Base-by-base conservation (phyloP, 1,140 invertebrate genomes). In the Megalonaias nervosa region DNA sequence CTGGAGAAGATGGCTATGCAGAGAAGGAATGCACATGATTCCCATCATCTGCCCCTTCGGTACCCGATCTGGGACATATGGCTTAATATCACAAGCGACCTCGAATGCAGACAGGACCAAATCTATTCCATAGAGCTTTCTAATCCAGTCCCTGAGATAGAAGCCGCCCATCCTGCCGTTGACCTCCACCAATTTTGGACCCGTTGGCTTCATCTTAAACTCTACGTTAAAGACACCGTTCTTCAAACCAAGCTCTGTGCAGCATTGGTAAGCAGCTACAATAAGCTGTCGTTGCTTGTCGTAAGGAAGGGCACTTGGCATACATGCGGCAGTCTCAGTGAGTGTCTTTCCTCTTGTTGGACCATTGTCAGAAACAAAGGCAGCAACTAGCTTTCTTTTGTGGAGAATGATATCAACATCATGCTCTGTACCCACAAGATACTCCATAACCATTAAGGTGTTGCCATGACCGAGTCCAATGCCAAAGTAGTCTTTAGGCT, bases 171-270 rank as follows among this genome's bases (percentile, higher is more conserved):
- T 86, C 56, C 85, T 65, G 1, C 80, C 82, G 67, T 86, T 86
- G 21, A 86, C 81, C 68, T 86, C 85, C 12, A 85, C 70, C 16
- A 86, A 74, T 67, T 82, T 84, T 60, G 85, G 85, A 9, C 85
- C 85, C 9, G 71, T 73, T 13, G 66, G 57, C 3, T 84, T 82
- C 85, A 85, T 82, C 59, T 78, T 82, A 73, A 86, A 77, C 67
- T 85, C 84, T 12, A 86, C 82, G 72, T 86, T 86, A 67, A 83
- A 86, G n/a, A 82, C 82, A 2, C 84, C 85, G 16, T 77, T 81
- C 21, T 62, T 60, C 15, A 86, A 69, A 17, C 84, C 74, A 16
- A 86, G 75, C 65, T 82, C 81, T 11, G 74, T 79, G 67, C 85
- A 86, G 65, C 85, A 86, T 31, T 82, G 78, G 58, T 80, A 84